Evolutionary conservation across 2,113 vertebrate species (phyloP), one percentile per base, ranked within the genome.

Genomic region (Procavia capensis): DNA sequence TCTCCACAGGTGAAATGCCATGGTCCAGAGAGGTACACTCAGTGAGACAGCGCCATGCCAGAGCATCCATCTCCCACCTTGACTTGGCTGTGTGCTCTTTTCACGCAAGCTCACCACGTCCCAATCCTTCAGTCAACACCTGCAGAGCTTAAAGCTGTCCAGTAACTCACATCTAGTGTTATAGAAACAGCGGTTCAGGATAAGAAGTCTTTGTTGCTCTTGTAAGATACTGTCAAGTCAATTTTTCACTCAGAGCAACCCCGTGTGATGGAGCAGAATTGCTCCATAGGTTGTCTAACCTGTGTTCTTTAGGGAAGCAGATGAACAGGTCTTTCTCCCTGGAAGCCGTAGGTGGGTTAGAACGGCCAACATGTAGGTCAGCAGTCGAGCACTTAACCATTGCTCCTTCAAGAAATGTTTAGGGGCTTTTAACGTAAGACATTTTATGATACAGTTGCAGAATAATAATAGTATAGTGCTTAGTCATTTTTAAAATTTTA

Each of bases 1-100:
- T 31, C 1, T 4, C 31, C 7, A 9, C 83, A 31, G 43, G 45
- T 16, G 3, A 27, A 74, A 70, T 66, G 17, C n/a, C 36, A 0
- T 0, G 0, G n/a, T 45, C 64, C 41, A 6, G 3, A 93, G 68
- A 41, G 45, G 14, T 14, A 45, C 34, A 45, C 34, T 45, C 8
- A 29, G 8, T 24, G 61, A 41, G 11, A 7, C 3, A 3, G 6
- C 0, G 2, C 4, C 0, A 20, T 1, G 2, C 39, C 4, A 0
- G 34, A 45, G 19, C 2, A 3, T 9, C 24, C 8, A 6, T 29
- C 70, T 45, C 31, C 25, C 88, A 4, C 7, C 9, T 61, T 11
- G 0, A 2, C 29, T 45, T 24, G 3, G 17, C 81, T 39, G 29
- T 13, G 6, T 4, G 61, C 34, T 57, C 24, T 34, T 3, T 20